Base-by-base conservation (phyloP, 2,113 vertebrate genomes). In the Paedocypris sp. region DNA sequence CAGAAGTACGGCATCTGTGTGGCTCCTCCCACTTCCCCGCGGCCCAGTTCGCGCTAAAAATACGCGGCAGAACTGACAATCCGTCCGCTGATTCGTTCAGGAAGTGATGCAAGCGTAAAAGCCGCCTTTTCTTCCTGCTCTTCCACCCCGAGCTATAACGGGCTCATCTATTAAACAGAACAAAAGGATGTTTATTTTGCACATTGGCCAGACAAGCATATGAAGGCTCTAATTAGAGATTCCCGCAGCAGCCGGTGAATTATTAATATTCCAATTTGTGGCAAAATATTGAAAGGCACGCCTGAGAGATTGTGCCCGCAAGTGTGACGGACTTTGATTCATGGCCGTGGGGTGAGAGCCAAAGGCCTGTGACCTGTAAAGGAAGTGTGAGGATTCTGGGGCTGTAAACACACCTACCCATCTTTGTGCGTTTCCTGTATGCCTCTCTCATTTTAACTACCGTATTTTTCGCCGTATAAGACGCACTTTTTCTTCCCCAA, bases 211-310 rank as follows among this genome's bases (percentile, higher is more conserved):
- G 36, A 46, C 26, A 49, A 45, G 54, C 38, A 67, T 33, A 46
- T 46, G 50, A 70, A 67, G 50, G 6, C 16, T 11, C 64, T 73
- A 73, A 69, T 77, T 77, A 68, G 54, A 11, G 3, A 68, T 65
- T 67, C 68, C 50, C 57, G 52, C 36, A 23, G 31, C 50, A 42
- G 36, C 20, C 36, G 35, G 42, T 68, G 41, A 69, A 71, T 75
- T 73, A 73, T 72, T 75, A 73, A 75, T 77, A 69, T 73, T 70
- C 71, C 53, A 71, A 73, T 76, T 70, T 64, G 70, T 64, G 35
- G 29, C 53, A 16, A 70, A 54, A 64, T 62, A 73, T 67, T 59
- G 67, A 64, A 73, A 67, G 57, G 39, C 71, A 72, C 61, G 69
- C 63, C 51, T 64, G 54, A 58, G 45, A 72, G 71, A 73, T 69